Evolutionary conservation across 92 coral and sea anemone species (phyloP).

Genomic region (Zoanthus sociatus): DNA sequence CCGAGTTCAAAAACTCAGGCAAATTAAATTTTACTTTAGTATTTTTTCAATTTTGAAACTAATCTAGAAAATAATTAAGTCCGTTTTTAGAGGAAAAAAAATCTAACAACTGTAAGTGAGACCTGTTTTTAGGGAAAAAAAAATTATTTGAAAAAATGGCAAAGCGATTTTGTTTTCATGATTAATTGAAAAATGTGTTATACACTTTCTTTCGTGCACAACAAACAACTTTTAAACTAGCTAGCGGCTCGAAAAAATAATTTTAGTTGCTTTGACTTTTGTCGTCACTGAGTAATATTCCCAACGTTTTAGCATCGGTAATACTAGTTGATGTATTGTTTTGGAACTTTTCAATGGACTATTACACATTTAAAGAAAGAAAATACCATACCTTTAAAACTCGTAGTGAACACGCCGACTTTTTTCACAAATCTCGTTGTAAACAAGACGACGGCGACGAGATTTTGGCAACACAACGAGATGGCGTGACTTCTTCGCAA

Average conservation of each 20-base stretch:
- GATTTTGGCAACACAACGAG: constrained; percentile 38
- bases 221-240: not conserved
- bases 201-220: no score
- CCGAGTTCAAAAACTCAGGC: no score
- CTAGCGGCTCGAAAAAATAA: not conserved
- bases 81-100: no score
- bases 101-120: not conserved
- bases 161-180: no score
- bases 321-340: not conserved
- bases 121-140: no score
- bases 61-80: no score
- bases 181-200: not conserved
- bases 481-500: constrained; percentile 11
- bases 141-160: no score
- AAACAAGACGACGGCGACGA: constrained; percentile 39
- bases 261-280: not conserved
- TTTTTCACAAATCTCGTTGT: constrained; percentile 32
- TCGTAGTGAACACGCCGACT: constrained; percentile 47
- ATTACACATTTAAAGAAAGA: not conserved
- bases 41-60: no score
- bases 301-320: not conserved
- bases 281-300: not conserved
- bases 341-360: not conserved
- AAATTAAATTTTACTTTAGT: no score
- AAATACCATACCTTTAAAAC: constrained; percentile 1